Percentiles rank a stretch among this genome's conserved stretches.
Conservation (phyloP, 2,113 vertebrate species). For the Trogon surrucura region DNA sequence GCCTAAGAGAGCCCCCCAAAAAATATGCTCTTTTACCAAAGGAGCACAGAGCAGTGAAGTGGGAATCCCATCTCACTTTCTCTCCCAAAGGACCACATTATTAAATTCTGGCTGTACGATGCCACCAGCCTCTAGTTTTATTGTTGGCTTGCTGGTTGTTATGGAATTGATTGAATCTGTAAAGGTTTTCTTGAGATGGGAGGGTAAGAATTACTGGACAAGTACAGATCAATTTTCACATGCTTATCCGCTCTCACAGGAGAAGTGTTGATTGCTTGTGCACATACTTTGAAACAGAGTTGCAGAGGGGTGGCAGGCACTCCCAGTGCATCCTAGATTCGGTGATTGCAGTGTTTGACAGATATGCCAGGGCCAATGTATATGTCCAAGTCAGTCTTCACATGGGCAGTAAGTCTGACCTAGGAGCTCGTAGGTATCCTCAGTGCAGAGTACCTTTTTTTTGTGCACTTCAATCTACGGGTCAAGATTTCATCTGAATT, state of each 20-base stretch:
- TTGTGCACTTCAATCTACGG: background rate
- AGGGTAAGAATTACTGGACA: background rate
- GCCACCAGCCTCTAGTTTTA: background rate
- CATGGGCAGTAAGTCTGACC: background rate
- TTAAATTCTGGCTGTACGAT: background rate
- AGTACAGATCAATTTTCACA: background rate
- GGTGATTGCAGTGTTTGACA: background rate
- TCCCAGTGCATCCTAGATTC: background rate
- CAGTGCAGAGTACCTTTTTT: background rate
- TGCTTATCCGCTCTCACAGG: background rate
- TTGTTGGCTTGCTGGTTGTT: background rate
- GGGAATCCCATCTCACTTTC: background rate
- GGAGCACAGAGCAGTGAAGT: background rate
- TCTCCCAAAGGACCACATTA: background rate
- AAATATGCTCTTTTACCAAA: background rate
- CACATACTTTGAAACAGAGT: background rate
- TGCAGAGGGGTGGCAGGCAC: background rate
- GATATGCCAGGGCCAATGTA: fast-evolving
- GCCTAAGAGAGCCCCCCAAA: background rate
- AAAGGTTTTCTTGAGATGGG: background rate
- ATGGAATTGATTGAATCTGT: background rate
- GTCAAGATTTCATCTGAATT: background rate
- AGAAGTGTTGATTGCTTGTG: background rate
- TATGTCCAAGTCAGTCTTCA: background rate
- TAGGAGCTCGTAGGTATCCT: background rate